Evolutionary conservation across 64 coral and sea anemone species (phyloP), one percentile per base, ranked within the genome.

Genomic region (Dendronephthya gigantea): DNA sequence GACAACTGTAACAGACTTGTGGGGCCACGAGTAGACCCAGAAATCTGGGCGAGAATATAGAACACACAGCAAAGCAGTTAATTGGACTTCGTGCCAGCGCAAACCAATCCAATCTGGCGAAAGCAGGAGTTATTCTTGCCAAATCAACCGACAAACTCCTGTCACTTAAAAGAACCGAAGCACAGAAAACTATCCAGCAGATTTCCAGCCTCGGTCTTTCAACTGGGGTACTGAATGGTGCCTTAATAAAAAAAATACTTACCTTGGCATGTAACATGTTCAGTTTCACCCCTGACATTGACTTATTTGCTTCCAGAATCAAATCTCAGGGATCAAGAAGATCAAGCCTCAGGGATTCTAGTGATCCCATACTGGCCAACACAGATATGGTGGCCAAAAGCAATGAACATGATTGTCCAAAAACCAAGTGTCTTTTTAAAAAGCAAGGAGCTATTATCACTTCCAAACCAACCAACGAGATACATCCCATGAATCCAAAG

Each of bases 351-450:
- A 39, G 59, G 51, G 32, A 81, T 88, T 33, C 27, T 70, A 25
- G 9, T 88, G n/a, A 35, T 88, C 23, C 74, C 75, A 28, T n/a
- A 56, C 12, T 88, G 87, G 87, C 87, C 87, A 36, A 88, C 87
- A 17, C 86, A 88, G 32, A 23, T 39, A 1, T 88, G 27, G 75
- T 88, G 68, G 66, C 87, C 87, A 35, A 38, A 37, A 41, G 66
- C 39, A 68, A 87, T 87, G 52, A 68, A 25, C 34, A 72, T 87
- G 85, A 35, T 87, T 33, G 15, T 70, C 9, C 85, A 87, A 41
- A 6, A 9, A 70, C 56, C 85, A 30, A 27, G 69, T 23, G 22
- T 36, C 30, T 58, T 87, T 62, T 58, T 58, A 41, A 36, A 12
- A 39, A 70, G 7, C 9, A 68, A 68, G 14, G 13, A 14, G 37